Conservation (phyloP, 2,797 vertebrate genomes). For the Vireo griseus region DNA sequence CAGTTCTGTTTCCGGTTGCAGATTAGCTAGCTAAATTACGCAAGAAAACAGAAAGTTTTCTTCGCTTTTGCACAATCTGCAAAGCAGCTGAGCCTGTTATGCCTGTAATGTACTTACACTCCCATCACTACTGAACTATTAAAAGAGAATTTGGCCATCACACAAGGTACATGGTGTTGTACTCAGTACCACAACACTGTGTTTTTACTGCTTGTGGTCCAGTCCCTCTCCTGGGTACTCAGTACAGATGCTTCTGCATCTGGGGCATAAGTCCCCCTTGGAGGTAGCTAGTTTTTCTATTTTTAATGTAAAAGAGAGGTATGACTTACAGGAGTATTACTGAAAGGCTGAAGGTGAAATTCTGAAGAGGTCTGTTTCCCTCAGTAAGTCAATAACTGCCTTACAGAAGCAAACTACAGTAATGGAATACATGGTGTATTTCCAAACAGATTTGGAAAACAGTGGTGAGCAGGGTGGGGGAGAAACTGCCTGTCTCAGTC, state of each 20-base stretch:
- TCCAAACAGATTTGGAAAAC: background rate
- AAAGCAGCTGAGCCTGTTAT: background rate
- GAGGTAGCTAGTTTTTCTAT: background rate
- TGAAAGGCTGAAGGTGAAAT: background rate
- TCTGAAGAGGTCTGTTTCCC: background rate
- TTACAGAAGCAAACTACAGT: background rate
- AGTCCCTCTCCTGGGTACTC: background rate
- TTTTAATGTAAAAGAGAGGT: background rate
- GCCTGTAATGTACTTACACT: background rate
- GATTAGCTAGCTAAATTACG: rapidly evolving
- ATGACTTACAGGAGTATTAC: background rate
- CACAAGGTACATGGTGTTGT: background rate
- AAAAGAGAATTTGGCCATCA: background rate
- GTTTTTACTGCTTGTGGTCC: background rate
- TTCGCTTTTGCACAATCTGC: background rate
- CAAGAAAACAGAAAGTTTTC: background rate
- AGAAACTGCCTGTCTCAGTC: background rate
- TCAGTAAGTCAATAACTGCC: background rate
- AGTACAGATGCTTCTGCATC: background rate
- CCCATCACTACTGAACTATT: background rate
- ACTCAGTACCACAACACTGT: rapidly evolving
- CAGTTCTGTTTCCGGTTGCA: background rate
- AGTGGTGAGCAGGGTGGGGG: rapidly evolving
- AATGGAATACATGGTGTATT: background rate
- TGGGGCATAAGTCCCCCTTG: background rate